Evolutionary conservation across 2,888 invertebrate species (phyloP).

Genomic region (Lycaena phlaeas): DNA sequence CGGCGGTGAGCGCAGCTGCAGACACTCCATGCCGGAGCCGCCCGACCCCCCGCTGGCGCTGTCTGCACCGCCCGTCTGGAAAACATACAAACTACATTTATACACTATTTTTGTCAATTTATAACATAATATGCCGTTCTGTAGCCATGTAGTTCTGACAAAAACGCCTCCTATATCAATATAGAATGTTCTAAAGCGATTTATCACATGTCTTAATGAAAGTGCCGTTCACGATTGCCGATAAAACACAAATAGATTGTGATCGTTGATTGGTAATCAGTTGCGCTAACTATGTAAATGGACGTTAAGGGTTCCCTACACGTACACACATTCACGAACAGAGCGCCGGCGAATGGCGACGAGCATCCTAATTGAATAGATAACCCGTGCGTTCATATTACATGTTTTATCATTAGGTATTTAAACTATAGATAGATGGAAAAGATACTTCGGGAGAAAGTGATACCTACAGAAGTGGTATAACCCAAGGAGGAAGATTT

Average conservation of each 20-base stretch:
- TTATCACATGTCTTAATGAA: conserved; percentile 12
- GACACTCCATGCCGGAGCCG: conserved; percentile 85
- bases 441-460: too few species aligned
- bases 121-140: too few species aligned
- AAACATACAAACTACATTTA: conserved; percentile 17
- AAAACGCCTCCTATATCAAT: too few species aligned
- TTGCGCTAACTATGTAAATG: conserved; percentile 16
- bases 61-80: conserved; percentile 69
- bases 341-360: conserved; percentile 4
- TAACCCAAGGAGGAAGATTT: too few species aligned
- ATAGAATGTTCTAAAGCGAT: too few species aligned
- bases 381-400: too few species aligned
- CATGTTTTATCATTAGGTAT: too few species aligned
- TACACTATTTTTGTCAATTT: neutral
- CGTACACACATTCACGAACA: conserved; percentile 16
- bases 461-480: too few species aligned
- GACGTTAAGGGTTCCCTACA: conserved; percentile 14
- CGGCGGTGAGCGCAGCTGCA: conserved; percentile 80
- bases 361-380: conserved; percentile 9
- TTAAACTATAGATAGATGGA: too few species aligned
- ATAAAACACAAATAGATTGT: conserved; percentile 12
- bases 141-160: too few species aligned
- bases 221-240: conserved; percentile 18
- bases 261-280: conserved; percentile 18
- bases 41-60: conserved; percentile 72